Evolutionary conservation across 2,797 vertebrate genomes (phyloP).

Genomic region (Peromyscus attwateri): DNA sequence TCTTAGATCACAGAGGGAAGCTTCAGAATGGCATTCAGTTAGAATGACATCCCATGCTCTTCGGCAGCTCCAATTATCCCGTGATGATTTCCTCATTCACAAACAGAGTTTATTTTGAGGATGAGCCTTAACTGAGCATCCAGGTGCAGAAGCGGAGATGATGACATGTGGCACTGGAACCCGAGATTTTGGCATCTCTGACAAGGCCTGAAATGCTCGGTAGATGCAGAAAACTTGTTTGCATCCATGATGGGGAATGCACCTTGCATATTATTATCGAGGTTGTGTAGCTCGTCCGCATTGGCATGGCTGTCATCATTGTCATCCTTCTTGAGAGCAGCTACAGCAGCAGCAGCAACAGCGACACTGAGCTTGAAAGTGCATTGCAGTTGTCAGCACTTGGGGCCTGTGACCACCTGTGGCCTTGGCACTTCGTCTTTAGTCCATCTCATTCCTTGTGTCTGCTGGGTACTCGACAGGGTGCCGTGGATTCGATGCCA

Average conservation of each 20-base stretch:
- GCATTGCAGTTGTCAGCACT: not conserved
- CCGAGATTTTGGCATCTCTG: slow-evolving; percentile 65
- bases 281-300: slow-evolving; percentile 1
- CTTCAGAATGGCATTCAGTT: slow-evolving; percentile 54
- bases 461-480: no score
- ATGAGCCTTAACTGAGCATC: slow-evolving; percentile 76
- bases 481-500: not conserved
- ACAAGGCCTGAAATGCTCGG: slow-evolving; percentile 65
- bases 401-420: not conserved
- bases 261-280: slow-evolving; percentile 19
- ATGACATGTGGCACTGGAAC: slow-evolving; percentile 67
- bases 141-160: slow-evolving; percentile 79
- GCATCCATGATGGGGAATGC: not conserved
- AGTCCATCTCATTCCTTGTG: not conserved
- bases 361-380: not conserved
- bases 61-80: slow-evolving; percentile 72
- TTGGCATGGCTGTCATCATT: not conserved
- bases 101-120: slow-evolving; percentile 83
- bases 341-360: not conserved
- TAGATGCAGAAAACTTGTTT: slow-evolving; percentile 56
- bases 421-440: not conserved
- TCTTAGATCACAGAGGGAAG: slow-evolving; percentile 53
- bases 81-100: slow-evolving; percentile 82
- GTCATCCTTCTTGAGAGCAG: not conserved
- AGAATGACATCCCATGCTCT: slow-evolving; percentile 73